Evolutionary conservation across 2,113 vertebrate genomes (phyloP).

Genomic region (Arvicanthis niloticus): DNA sequence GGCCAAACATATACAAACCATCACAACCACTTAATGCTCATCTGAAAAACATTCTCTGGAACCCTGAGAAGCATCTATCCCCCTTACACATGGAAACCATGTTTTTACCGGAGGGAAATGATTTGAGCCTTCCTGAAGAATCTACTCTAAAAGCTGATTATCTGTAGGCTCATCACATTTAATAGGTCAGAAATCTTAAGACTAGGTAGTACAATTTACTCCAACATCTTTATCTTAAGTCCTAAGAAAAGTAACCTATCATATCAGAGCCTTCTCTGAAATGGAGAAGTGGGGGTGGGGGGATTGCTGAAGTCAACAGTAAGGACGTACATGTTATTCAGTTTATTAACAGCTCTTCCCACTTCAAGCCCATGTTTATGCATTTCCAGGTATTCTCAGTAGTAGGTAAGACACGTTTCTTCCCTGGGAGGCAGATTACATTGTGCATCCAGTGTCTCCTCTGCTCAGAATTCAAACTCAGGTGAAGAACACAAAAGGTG

Average conservation of each 20-base stretch:
- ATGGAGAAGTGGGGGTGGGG: too few species aligned
- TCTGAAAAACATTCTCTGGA: background rate
- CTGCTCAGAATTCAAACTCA: constrained; percentile 52
- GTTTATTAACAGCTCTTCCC: background rate
- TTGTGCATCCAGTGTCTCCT: background rate
- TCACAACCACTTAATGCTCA: background rate
- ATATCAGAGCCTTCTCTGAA: background rate
- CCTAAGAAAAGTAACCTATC: constrained; percentile 17
- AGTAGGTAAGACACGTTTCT: background rate
- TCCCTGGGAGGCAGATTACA: background rate
- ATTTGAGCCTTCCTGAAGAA: constrained; percentile 38
- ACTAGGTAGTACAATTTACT: background rate
- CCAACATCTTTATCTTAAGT: constrained; percentile 1
- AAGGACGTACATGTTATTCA: background rate
- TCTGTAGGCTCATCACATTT: background rate
- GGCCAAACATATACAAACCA: too few species aligned
- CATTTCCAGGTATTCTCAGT: background rate
- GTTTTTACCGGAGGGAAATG: background rate
- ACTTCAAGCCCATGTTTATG: background rate
- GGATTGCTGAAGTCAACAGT: background rate
- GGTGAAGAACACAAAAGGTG: constrained; percentile 59
- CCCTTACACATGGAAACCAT: background rate
- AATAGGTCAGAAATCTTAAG: background rate
- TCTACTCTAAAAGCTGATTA: constrained; percentile 14
- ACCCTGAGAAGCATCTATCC: background rate